These are phyloP conservation scores for Macropis europaea DNA, from an alignment of 2,888 invertebrate species.

Conservation along the genomic window DNA sequence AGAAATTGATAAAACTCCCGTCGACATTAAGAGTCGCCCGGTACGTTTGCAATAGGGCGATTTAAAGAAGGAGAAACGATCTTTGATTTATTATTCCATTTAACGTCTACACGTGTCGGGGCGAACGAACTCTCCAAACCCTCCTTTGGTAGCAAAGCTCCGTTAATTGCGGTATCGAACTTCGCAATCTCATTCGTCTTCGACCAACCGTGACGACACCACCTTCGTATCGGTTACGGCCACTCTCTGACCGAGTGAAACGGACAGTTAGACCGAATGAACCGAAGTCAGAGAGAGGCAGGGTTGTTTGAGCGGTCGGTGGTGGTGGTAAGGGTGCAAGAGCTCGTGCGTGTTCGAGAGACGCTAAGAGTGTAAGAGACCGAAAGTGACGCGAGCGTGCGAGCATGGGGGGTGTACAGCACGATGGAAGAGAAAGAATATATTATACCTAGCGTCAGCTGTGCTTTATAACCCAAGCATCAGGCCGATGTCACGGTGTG, in stretches of 20 bases:
- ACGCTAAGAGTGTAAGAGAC: conserved; percentile 39
- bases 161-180: conserved; percentile 64
- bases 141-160: conserved; percentile 37
- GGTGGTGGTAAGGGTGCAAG: conserved; percentile 53
- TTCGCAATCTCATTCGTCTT: conserved; percentile 64
- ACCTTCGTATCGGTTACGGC: conserved; percentile 57
- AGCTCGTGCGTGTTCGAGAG: conserved; percentile 65
- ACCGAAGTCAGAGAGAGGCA: conserved; percentile 20
- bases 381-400: conserved; percentile 35
- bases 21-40: neutral
- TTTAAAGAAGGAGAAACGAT: conserved; percentile 1
- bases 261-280: conserved; percentile 60
- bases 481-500: conserved; percentile 68
- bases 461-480: conserved; percentile 75
- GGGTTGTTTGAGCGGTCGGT: conserved; percentile 27
- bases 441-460: conserved; percentile 74
- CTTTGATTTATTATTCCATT: conserved; percentile 46
- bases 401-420: too few relatives aligned
- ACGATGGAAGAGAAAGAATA: conserved; percentile 66
- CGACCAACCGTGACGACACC: conserved; percentile 60
- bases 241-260: conserved; percentile 57
- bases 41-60: neutral
- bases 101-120: conserved; percentile 43
- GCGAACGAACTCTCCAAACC: conserved; percentile 21
- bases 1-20: neutral